Evolutionary conservation across 2,113 vertebrate genomes (phyloP), one percentile per base, ranked within the genome.

Genomic region (Oriolus oriolus): DNA sequence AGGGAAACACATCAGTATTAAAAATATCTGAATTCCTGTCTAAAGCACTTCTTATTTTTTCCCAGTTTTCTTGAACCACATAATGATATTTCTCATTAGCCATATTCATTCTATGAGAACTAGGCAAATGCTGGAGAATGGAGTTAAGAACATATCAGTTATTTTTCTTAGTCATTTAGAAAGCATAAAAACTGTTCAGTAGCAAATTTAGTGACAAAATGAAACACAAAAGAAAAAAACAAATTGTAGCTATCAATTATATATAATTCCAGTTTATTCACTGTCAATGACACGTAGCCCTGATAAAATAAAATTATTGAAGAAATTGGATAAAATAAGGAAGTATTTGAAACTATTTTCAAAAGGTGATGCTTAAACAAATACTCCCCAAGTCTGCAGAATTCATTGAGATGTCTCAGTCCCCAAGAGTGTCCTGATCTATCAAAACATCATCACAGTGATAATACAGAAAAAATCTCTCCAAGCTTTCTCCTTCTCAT

Each of bases 41-140:
- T 35, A 31, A 78, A 64, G 42, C 20, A 66, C 11, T 28, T 53
- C 45, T 61, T 54, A 81, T 41, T 83, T 88, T 88, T 28, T 93
- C 66, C 60, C 79, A 85, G 28, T 93, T 75, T 45, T 95, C 68
- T 74, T 91, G 75, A 85, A 47, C 10, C 26, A 44, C 42, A 44
- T 91, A 71, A 54, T 41, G 33, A n/a, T 42, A 18, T 93, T 82
- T 84, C 11, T 90, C 30, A 41, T 81, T 50, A 60, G 86, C 56
- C 60, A 87, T 39, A 75, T 83, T 95, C 47, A 91, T 97, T 83
- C 88, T 87, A 30, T 98, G 97, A 93, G 97, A 97, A 41, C 97
- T 8, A 63, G 98, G 97, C n/a, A 98, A 68, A 88, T 98, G 97
- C 91, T 98, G 97, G 64, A 98, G 94, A 65, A 97, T 98, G 56